phyloP scores from a whole-genome alignment of 2,797 vertebrate genomes.

The Moxostoma hubbsi region DNA sequence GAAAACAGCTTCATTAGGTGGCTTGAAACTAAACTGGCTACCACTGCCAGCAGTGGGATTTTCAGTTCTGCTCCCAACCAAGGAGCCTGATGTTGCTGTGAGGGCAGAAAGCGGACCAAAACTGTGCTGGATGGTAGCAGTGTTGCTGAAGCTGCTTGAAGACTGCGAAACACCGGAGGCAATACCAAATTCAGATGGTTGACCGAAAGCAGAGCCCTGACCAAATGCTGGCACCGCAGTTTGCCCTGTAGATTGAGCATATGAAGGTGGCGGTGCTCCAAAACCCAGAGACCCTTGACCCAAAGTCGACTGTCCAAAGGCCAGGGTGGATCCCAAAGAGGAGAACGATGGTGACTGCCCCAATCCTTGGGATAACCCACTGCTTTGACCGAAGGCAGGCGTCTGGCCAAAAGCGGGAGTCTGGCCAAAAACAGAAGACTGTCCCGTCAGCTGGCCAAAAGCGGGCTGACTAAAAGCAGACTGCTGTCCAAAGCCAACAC shows the following conservation, averaged over 20 bases:
- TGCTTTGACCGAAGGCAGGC: slow-evolving; percentile 47
- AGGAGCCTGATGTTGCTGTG: slow-evolving; percentile 59
- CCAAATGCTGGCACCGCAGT: slow-evolving; percentile 66
- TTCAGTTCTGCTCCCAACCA: slow-evolving; percentile 53
- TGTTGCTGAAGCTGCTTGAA: slow-evolving; percentile 38
- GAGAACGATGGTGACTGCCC: slow-evolving; percentile 59
- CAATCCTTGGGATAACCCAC: slow-evolving; percentile 35
- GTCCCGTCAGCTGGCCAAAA: slow-evolving; percentile 55
- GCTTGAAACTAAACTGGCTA: slow-evolving; percentile 84
- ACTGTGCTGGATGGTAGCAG: slow-evolving; percentile 60
- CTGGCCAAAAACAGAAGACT: slow-evolving; percentile 60
- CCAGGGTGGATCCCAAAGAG: slow-evolving; percentile 56
- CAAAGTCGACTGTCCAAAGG: slow-evolving; percentile 61
- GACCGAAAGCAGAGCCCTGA: slow-evolving; percentile 65
- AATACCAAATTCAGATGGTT: slow-evolving; percentile 58
- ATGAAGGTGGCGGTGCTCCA: slow-evolving; percentile 56
- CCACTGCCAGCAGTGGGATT: slow-evolving; percentile 69
- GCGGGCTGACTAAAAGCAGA: slow-evolving; percentile 60
- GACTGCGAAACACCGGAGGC: slow-evolving; percentile 55
- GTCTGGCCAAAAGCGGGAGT: slow-evolving; percentile 53
- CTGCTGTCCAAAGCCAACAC: slow-evolving; percentile 64
- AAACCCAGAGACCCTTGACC: slow-evolving; percentile 63
- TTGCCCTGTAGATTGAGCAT: slow-evolving; percentile 40
- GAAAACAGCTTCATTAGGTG: slow-evolving; percentile 81
- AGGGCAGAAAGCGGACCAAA: slow-evolving; percentile 69